Evolutionary conservation across 2,888 invertebrate genomes (phyloP), one percentile per base, ranked within the genome.

Genomic region (Chaitophorus viminalis): DNA sequence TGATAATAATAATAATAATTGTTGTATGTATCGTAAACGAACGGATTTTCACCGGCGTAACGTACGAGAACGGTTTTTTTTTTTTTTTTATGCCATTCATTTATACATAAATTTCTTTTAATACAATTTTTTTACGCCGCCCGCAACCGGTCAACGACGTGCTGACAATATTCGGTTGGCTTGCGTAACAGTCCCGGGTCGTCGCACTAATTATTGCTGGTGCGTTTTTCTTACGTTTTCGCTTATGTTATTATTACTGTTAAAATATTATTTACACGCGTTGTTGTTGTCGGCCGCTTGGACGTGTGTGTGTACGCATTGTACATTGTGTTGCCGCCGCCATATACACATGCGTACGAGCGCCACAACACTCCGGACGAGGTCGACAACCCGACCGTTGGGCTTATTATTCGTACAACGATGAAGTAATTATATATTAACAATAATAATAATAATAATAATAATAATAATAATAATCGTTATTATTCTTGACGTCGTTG

Each of bases 371-470:
- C 79, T 21, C 5, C 46, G 6, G 11, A 8, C 82, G 82, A 82
- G 82, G 52, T 82, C 82, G 74, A 75, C 36, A 60, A 83, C 82
- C 82, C 74, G 54, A 21, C 82, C 74, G 31, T 83, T 36, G 74
- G 52, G 75, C 36, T 74, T n/a, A 33, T 46, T 46, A 46, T 46
- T 14, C 46, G 46, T 14, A 46, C 46, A 11, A 46, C 46, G 46
- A 14, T 46, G 3, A 46, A n/a, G n/a, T n/a, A n/a, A n/a, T n/a
- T n/a, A n/a, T n/a, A n/a, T n/a, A n/a, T n/a, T n/a, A n/a, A n/a
- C n/a, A n/a, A n/a, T n/a, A n/a, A n/a, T n/a, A n/a, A n/a, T n/a
- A n/a, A n/a, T n/a, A n/a, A n/a, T 72, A 82, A 82, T 52, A 52
- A 82, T 17, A 33, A 72, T 33, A 33, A 33, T 72, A 33, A 60